Conservation (phyloP, 2,797 vertebrate species). For the Poecilia picta region DNA sequence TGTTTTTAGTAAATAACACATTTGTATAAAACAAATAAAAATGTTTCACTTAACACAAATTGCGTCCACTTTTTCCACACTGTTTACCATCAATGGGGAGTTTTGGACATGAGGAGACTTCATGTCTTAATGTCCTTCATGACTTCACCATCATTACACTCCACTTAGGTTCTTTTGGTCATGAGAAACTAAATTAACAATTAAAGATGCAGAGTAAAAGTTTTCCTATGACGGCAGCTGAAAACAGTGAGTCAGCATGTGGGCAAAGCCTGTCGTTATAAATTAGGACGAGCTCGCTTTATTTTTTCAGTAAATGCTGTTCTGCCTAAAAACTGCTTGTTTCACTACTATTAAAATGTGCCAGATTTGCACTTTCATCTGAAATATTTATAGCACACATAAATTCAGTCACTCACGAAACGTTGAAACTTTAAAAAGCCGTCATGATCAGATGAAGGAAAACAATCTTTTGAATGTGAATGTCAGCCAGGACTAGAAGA, state of each 20-base stretch:
- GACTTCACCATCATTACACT: background rate
- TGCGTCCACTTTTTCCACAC: too few species aligned
- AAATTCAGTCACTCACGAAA: constrained; percentile 28
- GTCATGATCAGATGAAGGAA: constrained; percentile 12
- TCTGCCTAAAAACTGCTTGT: constrained; percentile 9
- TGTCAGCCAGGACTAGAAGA: background rate
- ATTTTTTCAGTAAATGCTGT: constrained; percentile 1
- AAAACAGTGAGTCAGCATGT: constrained; percentile 9
- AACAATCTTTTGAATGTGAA: constrained; percentile 6
- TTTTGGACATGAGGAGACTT: constrained; percentile 7
- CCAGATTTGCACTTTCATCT: constrained; percentile 21
- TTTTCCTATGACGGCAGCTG: background rate
- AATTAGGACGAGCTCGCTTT: constrained; percentile 15
- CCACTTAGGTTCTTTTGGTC: constrained; percentile 7
- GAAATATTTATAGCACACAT: constrained; percentile 42
- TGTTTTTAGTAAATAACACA: background rate
- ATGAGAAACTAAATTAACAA: background rate
- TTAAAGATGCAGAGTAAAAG: background rate
- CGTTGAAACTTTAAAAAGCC: constrained; percentile 37
- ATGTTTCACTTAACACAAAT: background rate
- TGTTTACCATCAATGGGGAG: too few species aligned
- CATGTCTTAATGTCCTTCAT: too few species aligned
- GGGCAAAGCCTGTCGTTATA: constrained; percentile 23
- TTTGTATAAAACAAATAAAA: background rate
- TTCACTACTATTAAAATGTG: constrained; percentile 13